A percentile compares a stretch with the other conserved stretches of the same genome.
phyloP scores from a whole-genome alignment of 2,113 vertebrate genomes.

The Piprites chloris region DNA sequence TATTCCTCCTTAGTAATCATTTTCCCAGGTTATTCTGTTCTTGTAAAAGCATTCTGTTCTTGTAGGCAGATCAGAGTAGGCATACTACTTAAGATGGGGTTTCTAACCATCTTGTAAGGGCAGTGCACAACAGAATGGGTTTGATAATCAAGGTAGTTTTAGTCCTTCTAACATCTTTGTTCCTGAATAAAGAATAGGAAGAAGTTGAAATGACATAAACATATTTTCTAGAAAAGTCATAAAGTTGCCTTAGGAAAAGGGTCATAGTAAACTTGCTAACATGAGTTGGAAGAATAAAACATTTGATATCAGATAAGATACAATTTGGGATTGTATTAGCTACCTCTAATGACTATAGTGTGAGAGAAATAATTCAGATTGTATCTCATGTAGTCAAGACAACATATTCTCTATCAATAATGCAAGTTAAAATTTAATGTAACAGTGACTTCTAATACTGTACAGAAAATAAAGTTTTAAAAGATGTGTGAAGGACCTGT shows the following conservation, averaged over 20 bases:
- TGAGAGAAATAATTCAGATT: not conserved
- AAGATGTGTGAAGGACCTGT: not conserved
- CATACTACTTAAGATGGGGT: not conserved
- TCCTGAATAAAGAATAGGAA: not conserved
- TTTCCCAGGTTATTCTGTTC: not conserved
- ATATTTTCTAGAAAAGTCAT: not conserved
- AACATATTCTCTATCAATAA: not conserved
- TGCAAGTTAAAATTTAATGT: not conserved
- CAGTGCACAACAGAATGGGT: not conserved
- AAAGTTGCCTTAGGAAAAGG: not conserved
- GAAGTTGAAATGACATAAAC: not conserved
- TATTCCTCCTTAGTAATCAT: not conserved
- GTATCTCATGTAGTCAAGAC: not conserved
- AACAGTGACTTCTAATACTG: not conserved
- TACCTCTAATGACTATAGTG: not conserved
- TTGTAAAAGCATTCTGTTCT: not conserved
- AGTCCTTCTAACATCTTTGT: not conserved
- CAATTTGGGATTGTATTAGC: not conserved
- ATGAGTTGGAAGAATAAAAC: not conserved
- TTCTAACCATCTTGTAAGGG: not conserved
- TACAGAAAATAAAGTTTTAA: not conserved
- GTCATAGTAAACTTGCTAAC: not conserved
- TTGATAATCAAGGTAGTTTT: not conserved
- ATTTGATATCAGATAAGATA: not conserved
- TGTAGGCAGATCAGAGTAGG: not conserved